Conservation (phyloP, 2,888 invertebrate genomes). For the Pilophorus perplexus region DNA sequence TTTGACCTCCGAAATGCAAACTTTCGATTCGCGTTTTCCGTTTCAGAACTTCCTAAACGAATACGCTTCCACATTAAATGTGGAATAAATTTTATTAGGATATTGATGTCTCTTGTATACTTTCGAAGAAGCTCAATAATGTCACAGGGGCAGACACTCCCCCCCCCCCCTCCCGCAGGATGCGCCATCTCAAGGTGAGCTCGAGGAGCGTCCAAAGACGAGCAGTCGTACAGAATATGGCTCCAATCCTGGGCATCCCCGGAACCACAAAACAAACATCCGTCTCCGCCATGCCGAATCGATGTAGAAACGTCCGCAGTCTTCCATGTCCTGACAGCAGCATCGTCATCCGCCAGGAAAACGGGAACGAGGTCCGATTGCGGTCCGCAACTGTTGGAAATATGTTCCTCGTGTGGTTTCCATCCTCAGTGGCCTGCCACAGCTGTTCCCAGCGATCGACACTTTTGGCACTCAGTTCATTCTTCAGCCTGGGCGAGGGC, state of each 20-base stretch:
- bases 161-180: too few relatives aligned
- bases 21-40: too few relatives aligned
- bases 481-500: background rate
- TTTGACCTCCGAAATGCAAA: too few relatives aligned
- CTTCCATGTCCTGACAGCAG: too few relatives aligned
- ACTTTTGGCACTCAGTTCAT: background rate
- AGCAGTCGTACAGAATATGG: background rate
- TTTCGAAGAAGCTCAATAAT: background rate
- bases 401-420: background rate
- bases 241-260: background rate
- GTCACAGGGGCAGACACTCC: background rate
- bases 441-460: background rate
- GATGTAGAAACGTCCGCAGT: background rate
- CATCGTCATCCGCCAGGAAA: too few relatives aligned
- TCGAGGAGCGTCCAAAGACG: background rate
- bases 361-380: too few relatives aligned
- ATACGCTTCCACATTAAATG: too few relatives aligned
- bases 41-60: too few relatives aligned
- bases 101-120: background rate
- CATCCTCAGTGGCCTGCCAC: background rate
- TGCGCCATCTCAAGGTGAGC: background rate
- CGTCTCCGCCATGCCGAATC: too few relatives aligned
- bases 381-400: background rate
- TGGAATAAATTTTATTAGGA: too few relatives aligned
- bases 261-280: constrained; percentile 2